Percentiles rank a stretch among this genome's conserved stretches.
These are phyloP conservation scores for Amniataba percoides DNA, from an alignment of 2,797 vertebrate species.

Conservation along the genomic window DNA sequence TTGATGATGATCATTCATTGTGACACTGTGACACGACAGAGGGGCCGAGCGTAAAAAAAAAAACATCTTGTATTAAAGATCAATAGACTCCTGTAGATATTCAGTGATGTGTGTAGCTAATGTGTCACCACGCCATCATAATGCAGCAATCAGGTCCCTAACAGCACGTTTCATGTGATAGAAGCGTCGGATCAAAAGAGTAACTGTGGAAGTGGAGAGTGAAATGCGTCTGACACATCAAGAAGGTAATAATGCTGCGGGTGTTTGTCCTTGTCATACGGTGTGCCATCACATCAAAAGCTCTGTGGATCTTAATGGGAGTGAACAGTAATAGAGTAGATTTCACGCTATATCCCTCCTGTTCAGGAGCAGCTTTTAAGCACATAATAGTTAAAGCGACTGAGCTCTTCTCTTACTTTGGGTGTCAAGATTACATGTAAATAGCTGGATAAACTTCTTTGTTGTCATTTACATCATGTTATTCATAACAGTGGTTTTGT, in stretches of 20 bases:
- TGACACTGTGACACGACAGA: slow-evolving; percentile 30
- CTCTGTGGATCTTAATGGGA: neutral
- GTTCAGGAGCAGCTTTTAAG: neutral
- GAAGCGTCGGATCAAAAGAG: slow-evolving; percentile 11
- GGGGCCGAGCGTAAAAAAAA: neutral
- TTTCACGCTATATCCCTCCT: neutral
- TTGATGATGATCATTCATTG: slow-evolving; percentile 43
- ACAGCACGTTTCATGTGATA: slow-evolving; percentile 42
- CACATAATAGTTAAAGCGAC: neutral
- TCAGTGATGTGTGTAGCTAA: slow-evolving; percentile 46
- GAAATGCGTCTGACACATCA: slow-evolving; percentile 12
- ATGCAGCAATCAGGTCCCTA: slow-evolving; percentile 33
- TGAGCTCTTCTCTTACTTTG: neutral
- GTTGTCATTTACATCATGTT: neutral
- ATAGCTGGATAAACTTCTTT: neutral
- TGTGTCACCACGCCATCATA: slow-evolving; percentile 51
- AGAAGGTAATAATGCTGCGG: neutral
- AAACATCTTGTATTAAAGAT: slow-evolving; percentile 49
- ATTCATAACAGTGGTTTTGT: neutral
- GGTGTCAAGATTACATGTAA: neutral
- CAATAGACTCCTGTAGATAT: slow-evolving; percentile 61
- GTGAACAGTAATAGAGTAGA: neutral
- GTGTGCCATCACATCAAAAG: neutral
- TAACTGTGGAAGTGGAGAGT: neutral
- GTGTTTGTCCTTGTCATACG: neutral